Evolutionary conservation across 1,140 invertebrate genomes (phyloP), one percentile per base, ranked within the genome.

Genomic region (Lucilia cuprina): DNA sequence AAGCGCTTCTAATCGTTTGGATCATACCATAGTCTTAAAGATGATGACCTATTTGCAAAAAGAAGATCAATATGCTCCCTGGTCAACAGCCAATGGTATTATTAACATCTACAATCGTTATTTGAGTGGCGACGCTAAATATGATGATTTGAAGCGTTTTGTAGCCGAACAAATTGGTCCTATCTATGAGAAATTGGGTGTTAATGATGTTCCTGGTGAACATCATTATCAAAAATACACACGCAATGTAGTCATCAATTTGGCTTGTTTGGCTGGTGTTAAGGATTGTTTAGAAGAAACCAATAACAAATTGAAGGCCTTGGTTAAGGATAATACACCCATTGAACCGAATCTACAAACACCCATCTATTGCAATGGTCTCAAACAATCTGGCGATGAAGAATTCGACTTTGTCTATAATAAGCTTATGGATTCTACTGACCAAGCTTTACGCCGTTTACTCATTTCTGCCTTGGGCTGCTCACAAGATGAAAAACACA

Each of bases 391-490:
- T 4, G 91, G 91, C 0, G 86, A 91, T 55, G 87, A 92, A 0
- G 94, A 94, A 80, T 96, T 94, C 93, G 88, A 95, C 80, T 94
- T 93, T 88, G 91, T 94, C 3, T 94, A 93, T 90, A 84, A 93
- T 3, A 87, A 93, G 75, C 95, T 95, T 85, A 86, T 92, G 41
- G 87, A 90, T 9, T 92, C 94, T 0, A 92, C 93, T 75, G 92
- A 93, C 19, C 91, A 93, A 21, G 86, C 92, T 2, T 94, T 95
- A 75, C 93, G 94, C 87, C 84, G 86, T 0, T 82, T 87, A 14
- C 87, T 91, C 0, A 92, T 95, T 50, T 88, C 95, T 0, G 87
- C 87, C 12, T 90, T 96, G 30, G 93, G 93, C 5, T 96, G 95
- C 85, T 70, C 88, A 2, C 86, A 88, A 83, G 88, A 94, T 8